Base-by-base conservation (phyloP, 1,140 invertebrate genomes). In the Wasmannia auropunctata region DNA sequence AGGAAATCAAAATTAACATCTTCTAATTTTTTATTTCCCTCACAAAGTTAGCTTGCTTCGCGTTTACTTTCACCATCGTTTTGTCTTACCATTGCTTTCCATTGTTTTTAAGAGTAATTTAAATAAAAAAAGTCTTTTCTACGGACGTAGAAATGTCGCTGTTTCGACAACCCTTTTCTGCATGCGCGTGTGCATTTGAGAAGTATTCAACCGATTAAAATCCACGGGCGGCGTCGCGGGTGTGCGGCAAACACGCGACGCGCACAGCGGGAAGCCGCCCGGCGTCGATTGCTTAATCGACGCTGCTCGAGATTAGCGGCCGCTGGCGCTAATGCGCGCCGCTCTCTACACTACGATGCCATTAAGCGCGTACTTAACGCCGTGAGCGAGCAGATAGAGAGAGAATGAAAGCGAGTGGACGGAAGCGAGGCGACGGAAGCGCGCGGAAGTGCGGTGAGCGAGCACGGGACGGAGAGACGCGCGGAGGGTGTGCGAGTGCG, bases 221-320 rank as follows among this genome's bases (percentile, higher is more conserved):
- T 1, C 31, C 31, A 37, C 14, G 76, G 19, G 56, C 3, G 16
- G 22, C 34, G 14, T 40, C 46, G 67, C 43, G 65, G 34, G 19
- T 28, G 10, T 54, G 49, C 65, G 49, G 25, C 54, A 58, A 72
- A 72, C 51, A 72, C 49, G 79, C 79, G 79, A 58, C 79, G 67
- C 79, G 51, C 28, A n/a, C n/a, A 34, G 22, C 85, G 67, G 62
- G 62, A 77, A 49, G 76, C 56, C 63, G 79, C 49, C 37, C 46
- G 54, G 60, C 89, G 69, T 79, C 88, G 90, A 91, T 90, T 79
- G 88, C 63, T 90, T 90, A 87, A 90, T 91, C 88, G 87, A 88
- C 75, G 85, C 49, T 79, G 51, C 54, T 49, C 67, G 85, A 88
- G 85, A 88, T 88, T 88, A 88, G 87, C 76, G 81, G 77, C 80